Evolutionary conservation across 64 coral and sea anemone species (phyloP), one percentile per base, ranked within the genome.

Genomic region (Porites lutea): DNA sequence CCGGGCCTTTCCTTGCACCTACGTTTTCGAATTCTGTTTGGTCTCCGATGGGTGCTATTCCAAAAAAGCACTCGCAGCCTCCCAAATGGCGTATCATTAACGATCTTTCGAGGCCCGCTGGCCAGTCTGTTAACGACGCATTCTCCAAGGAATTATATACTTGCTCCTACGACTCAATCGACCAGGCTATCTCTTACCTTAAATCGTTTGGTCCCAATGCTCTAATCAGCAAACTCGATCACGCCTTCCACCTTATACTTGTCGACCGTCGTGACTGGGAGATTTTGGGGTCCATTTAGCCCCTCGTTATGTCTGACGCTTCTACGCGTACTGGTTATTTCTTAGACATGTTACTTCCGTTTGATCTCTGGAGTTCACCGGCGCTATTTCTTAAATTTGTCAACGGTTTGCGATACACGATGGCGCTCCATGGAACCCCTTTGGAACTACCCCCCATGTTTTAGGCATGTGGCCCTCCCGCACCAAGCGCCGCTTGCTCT

Each of bases 381-480:
- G 52, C 79, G 7, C 15, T 82, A 5, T 82, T 82, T 82, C 79
- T 82, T 2, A 82, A 62, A 46, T 60, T 82, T 64, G 52, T 64
- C 6, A 37, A 19, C 55, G 59, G 52, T 3, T n/a, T 82, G 1
- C 51, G 16, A 18, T 87, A 52, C 37, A 49, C 55, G 15, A 87
- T 87, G 83, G 43, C 60, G 9, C 18, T 21, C 8, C 14, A 21
- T 3, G 65, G 18, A 44, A 6, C 48, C 46, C 11, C n/a, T 87
- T 70, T 72, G 83, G 65, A 70, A 87, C 83, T 87, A 87, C 48
- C 83, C 72, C 4, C 66, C 23, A 11, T 72, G 6, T 87, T 87
- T 52, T 87, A 65, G 83, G 53, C 83, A 13, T 87, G 47, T 72
- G 83, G 83, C 11, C 65, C 67, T 20, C 46, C 64, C 3, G 3